Percentiles rank a stretch among this genome's conserved stretches.
phyloP scores from a whole-genome alignment of 92 coral and sea anemone species.

The Palythoa grandis region DNA sequence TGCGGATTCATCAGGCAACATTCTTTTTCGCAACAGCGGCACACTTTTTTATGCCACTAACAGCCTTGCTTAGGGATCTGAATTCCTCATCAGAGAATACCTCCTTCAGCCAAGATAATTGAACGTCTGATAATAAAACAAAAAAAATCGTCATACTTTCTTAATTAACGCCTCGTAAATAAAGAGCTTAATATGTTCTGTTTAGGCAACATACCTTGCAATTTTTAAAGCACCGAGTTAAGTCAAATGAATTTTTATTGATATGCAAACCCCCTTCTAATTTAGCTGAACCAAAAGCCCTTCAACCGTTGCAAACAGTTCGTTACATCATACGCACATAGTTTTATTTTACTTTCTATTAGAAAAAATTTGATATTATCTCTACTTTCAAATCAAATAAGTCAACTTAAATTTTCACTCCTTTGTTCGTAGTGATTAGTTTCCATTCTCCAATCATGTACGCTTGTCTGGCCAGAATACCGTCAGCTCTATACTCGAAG shows the following conservation, averaged over 20 bases:
- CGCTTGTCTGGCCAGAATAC: slow-evolving; percentile 48
- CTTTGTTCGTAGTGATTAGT: background rate
- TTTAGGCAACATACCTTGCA: background rate
- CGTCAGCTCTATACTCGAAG: slow-evolving; percentile 33
- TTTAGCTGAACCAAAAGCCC: background rate
- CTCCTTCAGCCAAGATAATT: slow-evolving; percentile 5
- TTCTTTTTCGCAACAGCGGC: background rate
- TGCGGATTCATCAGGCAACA: background rate
- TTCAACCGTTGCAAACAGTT: background rate
- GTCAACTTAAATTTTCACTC: background rate
- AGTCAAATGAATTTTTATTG: background rate
- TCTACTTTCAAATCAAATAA: background rate
- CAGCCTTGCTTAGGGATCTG: slow-evolving; percentile 1
- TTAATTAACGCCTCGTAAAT: background rate
- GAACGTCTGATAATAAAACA: background rate
- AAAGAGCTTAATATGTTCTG: background rate
- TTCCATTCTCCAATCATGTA: slow-evolving; percentile 44
- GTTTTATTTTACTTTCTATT: background rate
- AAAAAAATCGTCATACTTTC: background rate
- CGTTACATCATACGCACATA: background rate
- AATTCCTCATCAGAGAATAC: slow-evolving; percentile 40
- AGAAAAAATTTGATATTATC: background rate
- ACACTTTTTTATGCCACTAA: background rate
- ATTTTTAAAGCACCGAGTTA: background rate
- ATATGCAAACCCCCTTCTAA: no score